Conservation (phyloP, 2,797 vertebrate genomes). For the Sebastes nivosus region DNA sequence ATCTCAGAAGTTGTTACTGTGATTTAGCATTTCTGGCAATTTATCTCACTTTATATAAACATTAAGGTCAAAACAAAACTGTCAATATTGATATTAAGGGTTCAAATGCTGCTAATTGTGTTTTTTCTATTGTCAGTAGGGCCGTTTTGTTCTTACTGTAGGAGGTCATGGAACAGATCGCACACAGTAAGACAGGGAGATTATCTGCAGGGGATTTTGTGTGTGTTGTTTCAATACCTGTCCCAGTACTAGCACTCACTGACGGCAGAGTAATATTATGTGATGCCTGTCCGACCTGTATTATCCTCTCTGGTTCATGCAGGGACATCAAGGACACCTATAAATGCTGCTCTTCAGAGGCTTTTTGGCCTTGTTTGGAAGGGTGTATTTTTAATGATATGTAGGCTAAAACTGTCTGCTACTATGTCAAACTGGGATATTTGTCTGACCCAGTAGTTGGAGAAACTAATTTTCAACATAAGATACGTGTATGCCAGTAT, state of each 20-base stretch:
- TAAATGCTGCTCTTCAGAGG: slow-evolving; percentile 44
- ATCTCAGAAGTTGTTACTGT: neutral
- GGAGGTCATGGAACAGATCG: slow-evolving; percentile 3
- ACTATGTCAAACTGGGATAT: neutral
- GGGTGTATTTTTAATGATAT: slow-evolving; percentile 23
- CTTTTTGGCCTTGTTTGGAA: slow-evolving; percentile 43
- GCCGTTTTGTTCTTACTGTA: neutral
- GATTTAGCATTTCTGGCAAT: neutral
- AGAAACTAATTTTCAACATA: neutral
- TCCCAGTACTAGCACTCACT: slow-evolving; percentile 6
- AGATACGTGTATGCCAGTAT: neutral
- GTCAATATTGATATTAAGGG: neutral
- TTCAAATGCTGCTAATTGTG: neutral
- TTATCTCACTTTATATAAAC: neutral
- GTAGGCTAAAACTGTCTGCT: neutral
- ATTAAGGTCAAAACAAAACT: neutral
- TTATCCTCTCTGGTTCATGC: slow-evolving; percentile 35
- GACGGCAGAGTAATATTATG: slow-evolving; percentile 13
- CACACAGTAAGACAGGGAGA: slow-evolving; percentile 2
- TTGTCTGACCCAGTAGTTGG: slow-evolving; percentile 1
- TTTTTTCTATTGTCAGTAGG: neutral
- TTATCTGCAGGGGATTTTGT: slow-evolving; percentile 25
- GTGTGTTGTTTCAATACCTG: slow-evolving; percentile 24
- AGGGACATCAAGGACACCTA: slow-evolving; percentile 50
- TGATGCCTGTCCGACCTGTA: slow-evolving; percentile 8